A percentile compares a stretch with the other conserved stretches of the same genome.
Conservation (phyloP, 2,113 vertebrate genomes). For the Perognathus longimembris region DNA sequence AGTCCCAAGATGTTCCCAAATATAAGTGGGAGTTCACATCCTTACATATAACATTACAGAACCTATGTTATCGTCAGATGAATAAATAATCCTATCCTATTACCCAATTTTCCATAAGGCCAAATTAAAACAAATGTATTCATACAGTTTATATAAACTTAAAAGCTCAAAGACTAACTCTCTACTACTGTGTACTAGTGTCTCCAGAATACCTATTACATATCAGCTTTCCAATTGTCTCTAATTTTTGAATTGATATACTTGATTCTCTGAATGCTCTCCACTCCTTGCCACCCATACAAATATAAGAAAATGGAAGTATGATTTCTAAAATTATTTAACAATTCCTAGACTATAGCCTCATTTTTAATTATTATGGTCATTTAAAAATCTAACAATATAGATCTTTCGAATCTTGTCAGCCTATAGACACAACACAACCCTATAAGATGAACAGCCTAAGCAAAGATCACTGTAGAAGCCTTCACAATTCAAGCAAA, state of each 20-base stretch:
- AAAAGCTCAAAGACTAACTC: constrained; percentile 47
- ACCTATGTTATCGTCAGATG: constrained; percentile 52
- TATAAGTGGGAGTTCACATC: background rate
- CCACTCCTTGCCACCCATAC: background rate
- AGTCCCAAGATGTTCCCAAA: constrained; percentile 41
- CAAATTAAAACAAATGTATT: constrained; percentile 45
- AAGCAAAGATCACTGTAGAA: constrained; percentile 44
- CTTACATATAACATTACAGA: constrained; percentile 57
- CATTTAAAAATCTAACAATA: constrained; percentile 56
- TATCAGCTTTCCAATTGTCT: constrained; percentile 26
- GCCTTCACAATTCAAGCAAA: constrained; percentile 34
- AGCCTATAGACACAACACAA: constrained; percentile 40
- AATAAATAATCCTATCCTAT: constrained; percentile 70
- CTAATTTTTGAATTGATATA: constrained; percentile 41
- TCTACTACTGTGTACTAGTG: background rate
- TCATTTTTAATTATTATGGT: constrained; percentile 55
- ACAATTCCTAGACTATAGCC: constrained; percentile 39
- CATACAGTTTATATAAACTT: constrained; percentile 62
- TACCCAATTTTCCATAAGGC: constrained; percentile 40
- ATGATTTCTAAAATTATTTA: constrained; percentile 49
- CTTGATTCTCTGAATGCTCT: constrained; percentile 54
- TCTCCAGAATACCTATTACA: constrained; percentile 29
- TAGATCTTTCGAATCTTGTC: constrained; percentile 35
- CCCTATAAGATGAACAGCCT: constrained; percentile 35
- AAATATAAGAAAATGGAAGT: background rate